These are phyloP conservation scores for Chunga burmeisteri DNA, from an alignment of 2,113 vertebrate species.

Conservation along the genomic window DNA sequence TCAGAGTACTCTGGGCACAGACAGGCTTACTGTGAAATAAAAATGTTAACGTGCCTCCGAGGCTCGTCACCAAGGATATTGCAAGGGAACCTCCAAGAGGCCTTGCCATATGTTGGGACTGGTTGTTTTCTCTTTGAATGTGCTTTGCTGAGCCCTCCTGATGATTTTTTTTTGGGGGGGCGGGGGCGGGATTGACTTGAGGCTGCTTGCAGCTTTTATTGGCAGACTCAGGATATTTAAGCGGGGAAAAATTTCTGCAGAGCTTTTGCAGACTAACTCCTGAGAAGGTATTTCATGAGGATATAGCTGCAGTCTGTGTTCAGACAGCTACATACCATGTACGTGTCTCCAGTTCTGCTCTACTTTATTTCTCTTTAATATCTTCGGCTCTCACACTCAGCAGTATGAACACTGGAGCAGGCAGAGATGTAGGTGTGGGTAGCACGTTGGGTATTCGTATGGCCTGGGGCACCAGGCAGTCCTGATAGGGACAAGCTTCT, in stretches of 20 bases:
- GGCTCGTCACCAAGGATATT: constrained; percentile 31
- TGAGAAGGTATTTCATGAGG: neutral
- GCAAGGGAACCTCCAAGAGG: neutral
- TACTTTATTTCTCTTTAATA: neutral
- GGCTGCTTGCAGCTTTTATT: neutral
- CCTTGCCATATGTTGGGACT: neutral
- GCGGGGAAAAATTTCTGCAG: neutral
- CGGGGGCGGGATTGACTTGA: neutral
- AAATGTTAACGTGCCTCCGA: neutral
- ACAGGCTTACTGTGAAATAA: neutral
- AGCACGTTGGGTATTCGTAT: rapidly evolving
- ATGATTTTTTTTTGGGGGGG: neutral
- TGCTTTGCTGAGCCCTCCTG: neutral
- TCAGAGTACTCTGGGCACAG: neutral
- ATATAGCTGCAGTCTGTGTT: neutral
- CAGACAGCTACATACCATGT: neutral
- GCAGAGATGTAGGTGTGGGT: neutral
- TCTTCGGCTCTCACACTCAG: neutral
- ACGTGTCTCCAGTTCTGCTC: neutral
- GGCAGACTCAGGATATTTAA: neutral
- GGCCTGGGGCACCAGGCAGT: neutral
- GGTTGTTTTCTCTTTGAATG: neutral
- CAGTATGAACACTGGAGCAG: neutral
- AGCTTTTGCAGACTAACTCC: neutral
- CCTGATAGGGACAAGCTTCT: neutral